Percentiles rank a stretch among this genome's conserved stretches.
Conservation (phyloP, 2,797 vertebrate species). For the Enteromius mattozi region DNA sequence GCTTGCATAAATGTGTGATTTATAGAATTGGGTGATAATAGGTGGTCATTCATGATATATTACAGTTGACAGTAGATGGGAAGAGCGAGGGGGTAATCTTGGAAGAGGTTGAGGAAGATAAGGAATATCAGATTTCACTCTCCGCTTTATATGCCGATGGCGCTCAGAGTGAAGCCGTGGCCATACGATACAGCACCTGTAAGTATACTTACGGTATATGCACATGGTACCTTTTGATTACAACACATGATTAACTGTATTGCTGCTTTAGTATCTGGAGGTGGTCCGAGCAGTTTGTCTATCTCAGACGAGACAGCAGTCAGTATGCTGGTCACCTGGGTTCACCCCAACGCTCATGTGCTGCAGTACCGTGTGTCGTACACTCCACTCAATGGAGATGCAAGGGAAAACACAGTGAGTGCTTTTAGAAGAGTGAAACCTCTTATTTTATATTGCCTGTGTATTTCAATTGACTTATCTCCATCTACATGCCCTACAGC, state of each 20-base stretch:
- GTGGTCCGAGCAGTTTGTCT: conserved; percentile 81
- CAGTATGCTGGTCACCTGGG: conserved; percentile 87
- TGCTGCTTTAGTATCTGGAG: conserved; percentile 76
- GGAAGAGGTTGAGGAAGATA: conserved; percentile 83
- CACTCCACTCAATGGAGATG: conserved; percentile 73
- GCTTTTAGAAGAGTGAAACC: background rate
- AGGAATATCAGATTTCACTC: conserved; percentile 90
- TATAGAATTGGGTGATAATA: background rate
- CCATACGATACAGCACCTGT: conserved; percentile 88
- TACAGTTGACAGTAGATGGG: conserved; percentile 85
- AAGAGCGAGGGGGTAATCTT: conserved; percentile 79
- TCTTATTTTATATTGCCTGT: background rate
- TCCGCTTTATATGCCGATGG: conserved; percentile 90
- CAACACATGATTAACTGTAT: background rate
- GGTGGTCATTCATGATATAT: conserved; percentile 1
- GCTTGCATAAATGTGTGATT: background rate
- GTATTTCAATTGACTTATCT: background rate
- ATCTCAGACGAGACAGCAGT: conserved; percentile 84
- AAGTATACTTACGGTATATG: conserved; percentile 71
- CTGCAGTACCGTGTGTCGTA: conserved; percentile 87
- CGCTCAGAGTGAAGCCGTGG: conserved; percentile 87
- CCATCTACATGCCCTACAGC: background rate
- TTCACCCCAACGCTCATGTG: conserved; percentile 82
- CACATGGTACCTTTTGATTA: background rate
- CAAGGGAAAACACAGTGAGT: conserved; percentile 84